Evolutionary conservation across 2,888 invertebrate genomes (phyloP).

Genomic region (Cryptus armator): DNA sequence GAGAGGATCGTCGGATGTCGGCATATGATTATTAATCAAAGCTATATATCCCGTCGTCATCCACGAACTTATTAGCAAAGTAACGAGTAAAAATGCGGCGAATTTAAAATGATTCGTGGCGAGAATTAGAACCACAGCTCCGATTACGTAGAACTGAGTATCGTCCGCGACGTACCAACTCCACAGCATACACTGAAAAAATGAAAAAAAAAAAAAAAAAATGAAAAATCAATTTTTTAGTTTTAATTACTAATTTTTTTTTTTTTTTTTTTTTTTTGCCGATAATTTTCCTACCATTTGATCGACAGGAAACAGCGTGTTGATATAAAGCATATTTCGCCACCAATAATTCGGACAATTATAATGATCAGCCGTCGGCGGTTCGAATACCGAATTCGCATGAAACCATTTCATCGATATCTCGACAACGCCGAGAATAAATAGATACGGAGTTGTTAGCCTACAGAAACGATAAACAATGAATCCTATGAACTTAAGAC

Average conservation of each 20-base stretch:
- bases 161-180: slow-evolving; percentile 96
- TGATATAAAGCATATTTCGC: slow-evolving; percentile 94
- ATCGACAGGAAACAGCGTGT: slow-evolving; percentile 93
- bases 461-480: slow-evolving; percentile 90
- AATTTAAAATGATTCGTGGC: slow-evolving; percentile 93
- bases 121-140: slow-evolving; percentile 92
- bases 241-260: neutral
- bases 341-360: slow-evolving; percentile 95
- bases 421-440: slow-evolving; percentile 93
- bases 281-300: slow-evolving; percentile 92
- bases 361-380: slow-evolving; percentile 92
- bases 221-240: neutral
- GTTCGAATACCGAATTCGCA: slow-evolving; percentile 93
- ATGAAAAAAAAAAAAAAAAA: slow-evolving; percentile 20
- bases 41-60: slow-evolving; percentile 93
- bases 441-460: slow-evolving; percentile 93
- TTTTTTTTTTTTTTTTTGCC: neutral
- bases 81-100: slow-evolving; percentile 88
- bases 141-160: slow-evolving; percentile 94
- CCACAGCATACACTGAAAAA: slow-evolving; percentile 94
- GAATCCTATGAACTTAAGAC: slow-evolving; percentile 90
- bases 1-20: slow-evolving; percentile 92
- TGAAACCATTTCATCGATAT: slow-evolving; percentile 95
- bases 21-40: slow-evolving; percentile 92
- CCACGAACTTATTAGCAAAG: slow-evolving; percentile 92